These are phyloP conservation scores for Hassar affinis DNA, from an alignment of 2,113 vertebrate genomes.

Conservation along the genomic window DNA sequence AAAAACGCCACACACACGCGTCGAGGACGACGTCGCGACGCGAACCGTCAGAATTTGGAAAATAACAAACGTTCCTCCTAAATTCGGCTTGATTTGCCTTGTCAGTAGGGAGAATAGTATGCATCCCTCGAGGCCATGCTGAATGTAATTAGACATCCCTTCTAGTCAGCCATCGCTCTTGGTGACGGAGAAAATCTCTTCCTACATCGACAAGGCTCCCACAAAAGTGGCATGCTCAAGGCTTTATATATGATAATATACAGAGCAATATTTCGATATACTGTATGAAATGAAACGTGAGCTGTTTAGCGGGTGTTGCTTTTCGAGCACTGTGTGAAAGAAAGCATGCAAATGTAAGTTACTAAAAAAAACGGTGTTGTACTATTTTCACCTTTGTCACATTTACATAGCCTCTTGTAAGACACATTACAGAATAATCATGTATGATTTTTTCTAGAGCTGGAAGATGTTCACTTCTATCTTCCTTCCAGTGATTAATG, in stretches of 20 bases:
- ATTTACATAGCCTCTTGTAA: conserved; percentile 18
- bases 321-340: conserved; percentile 22
- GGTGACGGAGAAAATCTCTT: conserved; percentile 52
- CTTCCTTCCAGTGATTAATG: not conserved
- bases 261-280: conserved; percentile 35
- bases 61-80: conserved; percentile 40
- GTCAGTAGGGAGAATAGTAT: conserved; percentile 70
- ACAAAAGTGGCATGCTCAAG: conserved; percentile 42
- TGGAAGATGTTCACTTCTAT: conserved; percentile 7
- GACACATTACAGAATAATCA: conserved; percentile 5
- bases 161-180: conserved; percentile 66
- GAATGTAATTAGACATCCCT: conserved; percentile 67
- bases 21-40: not conserved
- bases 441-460: not conserved
- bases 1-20: conserved; percentile 20
- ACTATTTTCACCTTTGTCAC: conserved; percentile 22
- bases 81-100: conserved; percentile 70
- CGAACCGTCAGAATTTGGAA: conserved; percentile 6
- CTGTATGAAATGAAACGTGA: conserved; percentile 21
- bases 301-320: conserved; percentile 14
- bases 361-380: not conserved
- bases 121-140: conserved; percentile 64
- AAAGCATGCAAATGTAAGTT: conserved; percentile 21
- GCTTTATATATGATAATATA: conserved; percentile 45
- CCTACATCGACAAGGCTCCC: conserved; percentile 52